These are phyloP conservation scores for Julus scanicus DNA, from an alignment of 2,888 invertebrate genomes.

Conservation along the genomic window DNA sequence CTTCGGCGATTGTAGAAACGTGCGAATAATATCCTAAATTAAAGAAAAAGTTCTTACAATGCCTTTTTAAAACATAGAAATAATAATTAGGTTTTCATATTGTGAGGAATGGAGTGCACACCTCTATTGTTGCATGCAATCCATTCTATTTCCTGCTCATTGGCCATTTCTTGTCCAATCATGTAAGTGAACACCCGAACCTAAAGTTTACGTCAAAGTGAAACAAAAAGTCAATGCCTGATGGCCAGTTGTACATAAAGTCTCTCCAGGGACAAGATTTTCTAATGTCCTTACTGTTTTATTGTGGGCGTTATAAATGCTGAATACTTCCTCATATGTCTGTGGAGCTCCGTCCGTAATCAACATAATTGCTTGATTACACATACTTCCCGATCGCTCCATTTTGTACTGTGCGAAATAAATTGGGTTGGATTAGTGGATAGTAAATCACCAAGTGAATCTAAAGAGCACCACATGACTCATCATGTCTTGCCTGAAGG, in stretches of 20 bases:
- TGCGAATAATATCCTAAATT: constrained; percentile 90
- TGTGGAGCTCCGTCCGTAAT: constrained; percentile 99
- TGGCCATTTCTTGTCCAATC: constrained; percentile 94
- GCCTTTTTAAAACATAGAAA: not conserved
- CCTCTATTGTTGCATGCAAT: constrained; percentile 99
- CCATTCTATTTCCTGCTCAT: constrained; percentile 93
- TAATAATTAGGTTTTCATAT: not conserved
- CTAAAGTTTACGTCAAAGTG: constrained; percentile 71
- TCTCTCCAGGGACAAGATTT: constrained; percentile 13
- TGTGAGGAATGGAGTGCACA: constrained; percentile 63
- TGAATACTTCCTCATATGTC: constrained; percentile 91
- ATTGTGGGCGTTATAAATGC: constrained; percentile 92
- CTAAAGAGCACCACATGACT: too few species aligned
- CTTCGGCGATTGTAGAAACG: constrained; percentile 95
- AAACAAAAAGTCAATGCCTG: constrained; percentile 8
- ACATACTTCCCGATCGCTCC: constrained; percentile 80
- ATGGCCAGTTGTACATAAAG: not conserved
- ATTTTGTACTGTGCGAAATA: constrained; percentile 65
- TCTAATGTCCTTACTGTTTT: constrained; percentile 62
- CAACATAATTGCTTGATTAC: constrained; percentile 98
- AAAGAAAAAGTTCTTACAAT: not conserved
- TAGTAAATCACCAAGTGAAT: too few species aligned
- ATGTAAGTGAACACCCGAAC: constrained; percentile 98
- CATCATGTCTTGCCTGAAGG: too few species aligned
- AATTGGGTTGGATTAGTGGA: not conserved